Evolutionary conservation across 1,140 invertebrate genomes (phyloP), one percentile per base, ranked within the genome.

Genomic region (Oryzaephilus surinamensis): DNA sequence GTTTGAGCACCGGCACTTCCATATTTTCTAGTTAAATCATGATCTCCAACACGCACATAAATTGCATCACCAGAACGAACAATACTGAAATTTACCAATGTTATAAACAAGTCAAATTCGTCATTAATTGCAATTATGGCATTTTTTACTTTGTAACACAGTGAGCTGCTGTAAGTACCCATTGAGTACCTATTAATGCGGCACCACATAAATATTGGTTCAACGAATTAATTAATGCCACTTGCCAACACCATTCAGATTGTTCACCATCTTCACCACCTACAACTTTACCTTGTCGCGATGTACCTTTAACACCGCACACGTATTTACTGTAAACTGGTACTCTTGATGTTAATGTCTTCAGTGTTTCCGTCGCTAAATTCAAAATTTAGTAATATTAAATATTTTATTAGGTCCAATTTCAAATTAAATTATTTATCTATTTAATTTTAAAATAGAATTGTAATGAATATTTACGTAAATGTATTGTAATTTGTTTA

Each of bases 161-260:
- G 61, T 97, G 92, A 10, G 92, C 92, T 0, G 92, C 92, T 1
- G 89, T 95, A 1, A 97, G 70, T 6, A 96, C 85, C 92, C 92
- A 96, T 58, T 91, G 84, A 1, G 85, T 90, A 33, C 86, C 91
- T 40, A 97, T 90, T 0, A 97, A 72, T 1, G 91, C 91, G 10
- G 90, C 93, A 2, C 93, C 92, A 60, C 93, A 97, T n/a, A 93
- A 71, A 62, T 95, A 94, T 61, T 94, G 89, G 63, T 95, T 93
- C 6, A 88, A 66, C 0, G 85, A 86, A 58, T 94, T 96, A 53
- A 96, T 88, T 27, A 97, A 70, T 0, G 91, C 92, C 19, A 91
- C 86, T 63, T 93, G 90, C 90, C 90, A 94, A 64, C 90, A 93
- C 87, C 88, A 93, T 65, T 93, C 89, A 5, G 85, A 87, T 16